phyloP scores from a whole-genome alignment of 37 sponge, comb jelly and placozoan species.

The Petrosia ficiformis region DNA sequence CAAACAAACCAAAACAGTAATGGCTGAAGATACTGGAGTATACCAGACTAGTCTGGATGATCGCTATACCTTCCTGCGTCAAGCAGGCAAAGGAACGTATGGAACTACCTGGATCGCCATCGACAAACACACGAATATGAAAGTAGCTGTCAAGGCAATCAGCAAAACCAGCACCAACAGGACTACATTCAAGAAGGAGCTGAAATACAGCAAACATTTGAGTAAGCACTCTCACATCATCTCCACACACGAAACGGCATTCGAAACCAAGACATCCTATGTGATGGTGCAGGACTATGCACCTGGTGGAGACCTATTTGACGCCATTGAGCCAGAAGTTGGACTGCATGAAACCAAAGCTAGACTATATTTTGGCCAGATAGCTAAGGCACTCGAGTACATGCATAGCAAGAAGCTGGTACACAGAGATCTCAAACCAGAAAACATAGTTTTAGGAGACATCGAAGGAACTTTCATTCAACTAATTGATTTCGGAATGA shows the following conservation, averaged over 20 bases:
- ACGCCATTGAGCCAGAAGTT: constrained; percentile 88
- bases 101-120: constrained; percentile 88
- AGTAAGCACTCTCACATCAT: constrained; percentile 81
- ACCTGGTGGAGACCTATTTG: constrained; percentile 91
- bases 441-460: constrained; percentile 88
- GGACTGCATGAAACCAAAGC: constrained; percentile 71
- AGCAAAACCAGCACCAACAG: constrained; percentile 65
- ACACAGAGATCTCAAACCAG: constrained; percentile 92
- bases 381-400: constrained; percentile 78
- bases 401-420: constrained; percentile 92
- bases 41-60: constrained; percentile 78
- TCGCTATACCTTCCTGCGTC: constrained; percentile 69
- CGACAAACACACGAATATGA: constrained; percentile 48
- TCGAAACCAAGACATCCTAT: constrained; percentile 83
- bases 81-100: constrained; percentile 87
- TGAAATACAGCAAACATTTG: constrained; percentile 81
- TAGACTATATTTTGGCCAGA: constrained; percentile 62
- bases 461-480: constrained; percentile 51
- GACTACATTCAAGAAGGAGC: constrained; percentile 82
- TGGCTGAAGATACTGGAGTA: background rate
- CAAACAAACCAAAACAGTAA: too few relatives aligned
- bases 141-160: constrained; percentile 84
- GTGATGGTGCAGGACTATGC: constrained; percentile 92
- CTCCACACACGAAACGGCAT: constrained; percentile 77
- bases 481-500: constrained; percentile 95